These are phyloP conservation scores for Mellivora capensis DNA, from an alignment of 2,113 vertebrate species.

Conservation along the genomic window DNA sequence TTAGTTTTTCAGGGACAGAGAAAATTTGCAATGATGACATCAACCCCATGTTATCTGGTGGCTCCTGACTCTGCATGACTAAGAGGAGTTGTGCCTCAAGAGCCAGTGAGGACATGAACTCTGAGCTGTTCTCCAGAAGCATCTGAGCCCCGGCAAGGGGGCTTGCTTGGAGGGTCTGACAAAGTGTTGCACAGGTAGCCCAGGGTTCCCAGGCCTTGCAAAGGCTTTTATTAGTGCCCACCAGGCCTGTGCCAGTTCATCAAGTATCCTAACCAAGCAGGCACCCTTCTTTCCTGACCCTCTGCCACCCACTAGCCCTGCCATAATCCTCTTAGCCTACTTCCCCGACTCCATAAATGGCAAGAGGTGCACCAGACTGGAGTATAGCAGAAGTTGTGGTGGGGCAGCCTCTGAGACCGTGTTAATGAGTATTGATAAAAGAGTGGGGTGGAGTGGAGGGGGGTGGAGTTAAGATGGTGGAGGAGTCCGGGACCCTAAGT, in stretches of 20 bases:
- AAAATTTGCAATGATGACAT: neutral
- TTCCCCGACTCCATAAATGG: neutral
- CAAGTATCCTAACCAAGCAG: neutral
- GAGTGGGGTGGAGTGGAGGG: no score
- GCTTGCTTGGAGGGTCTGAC: neutral
- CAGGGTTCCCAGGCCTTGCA: neutral
- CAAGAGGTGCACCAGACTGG: neutral
- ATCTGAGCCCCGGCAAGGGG: neutral
- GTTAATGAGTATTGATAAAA: neutral
- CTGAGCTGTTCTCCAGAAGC: no score
- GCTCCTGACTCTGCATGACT: neutral
- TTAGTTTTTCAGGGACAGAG: neutral
- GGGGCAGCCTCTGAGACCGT: neutral
- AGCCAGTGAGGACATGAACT: neutral
- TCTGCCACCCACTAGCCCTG: neutral
- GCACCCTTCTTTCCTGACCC: neutral
- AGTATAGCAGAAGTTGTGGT: rapidly evolving
- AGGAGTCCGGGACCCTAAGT: no score
- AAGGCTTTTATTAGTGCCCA: neutral
- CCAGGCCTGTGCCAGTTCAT: rapidly evolving
- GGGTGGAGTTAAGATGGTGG: no score
- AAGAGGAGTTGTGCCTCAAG: neutral
- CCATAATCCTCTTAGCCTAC: neutral
- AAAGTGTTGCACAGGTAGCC: neutral
- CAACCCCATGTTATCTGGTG: neutral